Base-by-base conservation (phyloP, 2,888 invertebrate species). In the Cordilura impudica region DNA sequence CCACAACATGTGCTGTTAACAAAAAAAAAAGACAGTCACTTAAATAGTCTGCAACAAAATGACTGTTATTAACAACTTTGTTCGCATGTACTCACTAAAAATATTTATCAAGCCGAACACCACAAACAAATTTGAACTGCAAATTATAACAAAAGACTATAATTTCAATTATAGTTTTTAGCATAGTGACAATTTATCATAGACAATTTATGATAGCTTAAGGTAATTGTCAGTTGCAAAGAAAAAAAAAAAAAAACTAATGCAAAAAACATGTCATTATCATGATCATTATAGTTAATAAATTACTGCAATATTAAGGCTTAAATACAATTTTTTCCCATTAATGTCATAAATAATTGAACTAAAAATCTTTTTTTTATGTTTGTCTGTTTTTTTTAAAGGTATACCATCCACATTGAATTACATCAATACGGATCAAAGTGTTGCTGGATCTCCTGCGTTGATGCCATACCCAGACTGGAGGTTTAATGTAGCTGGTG, bases 341-440 rank as follows among this genome's bases (percentile, higher is more conserved):
- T 39, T 39, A 39, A 4, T 2, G 35, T 39, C 35, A 39, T 39
- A n/a, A 1, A 39, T 39, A 39, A 39, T 39, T 39, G 12, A 4
- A n/a, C n/a, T 39, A 39, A 39, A 12, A 39, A 39, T 39, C 35
- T 39, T n/a, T 39, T 39, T 35, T 35, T 26, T 26, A 4, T 26
- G 6, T 26, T 6, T 26, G 54, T 67, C 29, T 43, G 39, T 10
- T 47, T 31, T 73, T 10, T 54, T 81, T 86, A 16, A 87, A 95
- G 95, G 96, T 84, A 93, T 96, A 79, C 96, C 96, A 35, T 93
- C 95, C 3, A 96, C 96, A 1, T 89, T 96, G 78, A 96, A 95
- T 87, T 96, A 95, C 90, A 93, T 96, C 76, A 92, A 94, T 2
- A 89, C 95, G 84, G 93, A 94, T 82, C 91, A 92, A 10, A 91